These are phyloP conservation scores for Perognathus longimembris DNA, from an alignment of 2,113 vertebrate genomes.

Conservation along the genomic window DNA sequence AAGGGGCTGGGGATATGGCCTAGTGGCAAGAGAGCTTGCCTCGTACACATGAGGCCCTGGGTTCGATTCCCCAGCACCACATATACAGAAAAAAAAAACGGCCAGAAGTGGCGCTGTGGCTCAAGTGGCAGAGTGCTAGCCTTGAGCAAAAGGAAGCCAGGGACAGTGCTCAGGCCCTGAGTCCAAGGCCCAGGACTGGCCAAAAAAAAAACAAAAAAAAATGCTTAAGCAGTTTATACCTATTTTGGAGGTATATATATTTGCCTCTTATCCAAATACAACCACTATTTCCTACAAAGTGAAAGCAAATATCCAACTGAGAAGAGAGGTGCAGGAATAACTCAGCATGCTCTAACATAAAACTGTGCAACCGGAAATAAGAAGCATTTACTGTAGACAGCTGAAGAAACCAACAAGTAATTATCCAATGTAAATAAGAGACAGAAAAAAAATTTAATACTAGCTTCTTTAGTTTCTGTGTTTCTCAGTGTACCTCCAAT, in stretches of 20 bases:
- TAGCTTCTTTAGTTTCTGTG: conserved; percentile 35
- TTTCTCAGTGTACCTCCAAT: not conserved
- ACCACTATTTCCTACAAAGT: conserved; percentile 17
- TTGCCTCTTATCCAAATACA: conserved; percentile 50
- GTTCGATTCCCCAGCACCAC: no score
- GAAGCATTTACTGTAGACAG: conserved; percentile 25
- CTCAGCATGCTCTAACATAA: not conserved
- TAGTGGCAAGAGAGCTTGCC: no score
- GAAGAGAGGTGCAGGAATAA: not conserved
- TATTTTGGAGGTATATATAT: not conserved
- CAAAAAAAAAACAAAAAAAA: not conserved
- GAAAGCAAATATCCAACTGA: not conserved
- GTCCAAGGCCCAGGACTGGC: no score
- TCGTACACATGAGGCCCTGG: no score
- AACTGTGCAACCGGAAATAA: not conserved
- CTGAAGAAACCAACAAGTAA: not conserved
- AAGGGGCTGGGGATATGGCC: no score
- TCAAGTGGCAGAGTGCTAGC: no score
- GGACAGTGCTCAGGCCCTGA: no score
- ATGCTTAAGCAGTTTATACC: not conserved
- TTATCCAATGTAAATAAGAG: not conserved
- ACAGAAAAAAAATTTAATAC: not conserved
- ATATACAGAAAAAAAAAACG: no score
- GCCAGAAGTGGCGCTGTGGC: no score
- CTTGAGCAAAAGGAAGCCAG: no score